Percentiles rank a stretch among this genome's conserved stretches.
These are phyloP conservation scores for Pammene fasciana DNA, from an alignment of 2,888 invertebrate genomes.

Conservation along the genomic window DNA sequence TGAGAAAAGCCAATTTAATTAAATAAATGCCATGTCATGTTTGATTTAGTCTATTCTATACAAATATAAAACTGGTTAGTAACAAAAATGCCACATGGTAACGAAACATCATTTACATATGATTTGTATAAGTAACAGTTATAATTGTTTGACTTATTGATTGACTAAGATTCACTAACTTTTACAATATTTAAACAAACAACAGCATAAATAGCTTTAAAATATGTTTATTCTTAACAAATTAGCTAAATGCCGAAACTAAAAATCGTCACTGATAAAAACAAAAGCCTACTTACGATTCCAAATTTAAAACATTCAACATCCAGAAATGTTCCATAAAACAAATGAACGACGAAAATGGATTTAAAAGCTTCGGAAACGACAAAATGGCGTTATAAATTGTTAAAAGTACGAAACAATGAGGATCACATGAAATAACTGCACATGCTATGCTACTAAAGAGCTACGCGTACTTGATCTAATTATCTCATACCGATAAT, in stretches of 20 bases:
- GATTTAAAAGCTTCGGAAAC: conserved; percentile 42
- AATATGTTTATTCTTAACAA: not conserved
- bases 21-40: conserved; percentile 9
- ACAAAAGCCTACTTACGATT: conserved; percentile 47
- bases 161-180: conserved; percentile 31
- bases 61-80: conserved; percentile 5
- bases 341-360: conserved; percentile 34
- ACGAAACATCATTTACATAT: conserved; percentile 26
- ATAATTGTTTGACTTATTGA: conserved; percentile 31
- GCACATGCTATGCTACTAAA: conserved; percentile 75
- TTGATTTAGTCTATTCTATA: not conserved
- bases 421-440: conserved; percentile 75
- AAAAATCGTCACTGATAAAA: conserved; percentile 36
- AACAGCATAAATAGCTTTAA: not conserved
- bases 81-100: conserved; percentile 33
- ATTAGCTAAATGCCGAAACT: not conserved
- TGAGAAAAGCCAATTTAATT: not conserved
- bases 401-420: conserved; percentile 69
- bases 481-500: conserved; percentile 64
- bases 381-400: conserved; percentile 74
- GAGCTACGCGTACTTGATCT: conserved; percentile 64
- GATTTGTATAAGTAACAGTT: conserved; percentile 37
- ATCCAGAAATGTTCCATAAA: conserved; percentile 11
- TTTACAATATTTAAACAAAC: not conserved
- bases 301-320: conserved; percentile 43